Percentiles rank a stretch among this genome's conserved stretches.
phyloP scores from a whole-genome alignment of 2,888 invertebrate species.

The Ichneumoninae sp. region DNA sequence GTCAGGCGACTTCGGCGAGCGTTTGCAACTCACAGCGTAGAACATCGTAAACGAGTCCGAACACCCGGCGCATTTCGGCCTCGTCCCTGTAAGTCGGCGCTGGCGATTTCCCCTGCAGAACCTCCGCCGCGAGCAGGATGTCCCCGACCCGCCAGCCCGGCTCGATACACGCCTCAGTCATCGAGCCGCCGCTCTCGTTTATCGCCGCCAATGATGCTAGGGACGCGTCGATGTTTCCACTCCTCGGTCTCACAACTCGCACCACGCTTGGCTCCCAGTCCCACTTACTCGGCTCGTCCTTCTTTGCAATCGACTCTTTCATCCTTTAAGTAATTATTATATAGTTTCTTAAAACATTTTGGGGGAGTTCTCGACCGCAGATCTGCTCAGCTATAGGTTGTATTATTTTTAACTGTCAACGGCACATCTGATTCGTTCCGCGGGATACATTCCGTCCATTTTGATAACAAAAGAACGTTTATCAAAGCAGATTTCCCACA shows the following conservation, averaged over 20 bases:
- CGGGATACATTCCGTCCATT: no score
- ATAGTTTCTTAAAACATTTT: no score
- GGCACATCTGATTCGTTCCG: no score
- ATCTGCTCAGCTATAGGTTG: no score
- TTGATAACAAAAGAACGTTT: no score
- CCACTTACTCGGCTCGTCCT: conserved; percentile 68
- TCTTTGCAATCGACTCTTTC: background rate
- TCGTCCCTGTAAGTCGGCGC: conserved; percentile 85
- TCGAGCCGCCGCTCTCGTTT: conserved; percentile 71
- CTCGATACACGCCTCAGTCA: conserved; percentile 76
- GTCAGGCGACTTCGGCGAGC: background rate
- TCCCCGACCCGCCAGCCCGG: conserved; percentile 80
- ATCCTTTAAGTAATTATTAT: conserved; percentile 12
- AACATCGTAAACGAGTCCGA: conserved; percentile 90
- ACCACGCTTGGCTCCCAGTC: conserved; percentile 74
- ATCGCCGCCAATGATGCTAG: conserved; percentile 65
- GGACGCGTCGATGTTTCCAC: conserved; percentile 59
- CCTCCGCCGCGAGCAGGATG: conserved; percentile 77
- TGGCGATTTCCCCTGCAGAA: conserved; percentile 70
- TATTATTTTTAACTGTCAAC: no score
- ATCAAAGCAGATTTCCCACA: no score
- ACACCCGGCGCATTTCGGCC: conserved; percentile 90
- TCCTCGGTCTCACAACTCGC: conserved; percentile 64
- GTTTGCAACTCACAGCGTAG: conserved; percentile 88
- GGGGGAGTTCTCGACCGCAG: no score